A percentile compares a stretch with the other conserved stretches of the same genome.
Conservation (phyloP, 2,888 invertebrate genomes). For the Thera britannica region DNA sequence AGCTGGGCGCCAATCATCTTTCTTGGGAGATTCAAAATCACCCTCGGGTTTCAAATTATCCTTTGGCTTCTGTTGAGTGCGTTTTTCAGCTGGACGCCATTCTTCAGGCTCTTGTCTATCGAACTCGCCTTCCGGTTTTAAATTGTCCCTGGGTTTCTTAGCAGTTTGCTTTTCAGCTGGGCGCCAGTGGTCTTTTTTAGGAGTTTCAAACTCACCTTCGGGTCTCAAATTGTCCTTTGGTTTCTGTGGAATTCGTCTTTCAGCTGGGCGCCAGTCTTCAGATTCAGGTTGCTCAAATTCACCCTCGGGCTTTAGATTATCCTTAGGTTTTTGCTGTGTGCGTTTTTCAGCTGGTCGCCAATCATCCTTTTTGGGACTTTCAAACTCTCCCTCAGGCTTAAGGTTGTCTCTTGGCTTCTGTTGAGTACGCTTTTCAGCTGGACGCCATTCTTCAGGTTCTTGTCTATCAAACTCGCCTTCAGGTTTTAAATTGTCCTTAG, state of each 20-base stretch:
- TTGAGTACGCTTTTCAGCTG: constrained; percentile 50
- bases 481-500: constrained; percentile 82
- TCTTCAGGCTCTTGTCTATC: constrained; percentile 68
- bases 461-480: constrained; percentile 82
- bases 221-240: constrained; percentile 69
- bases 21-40: constrained; percentile 68
- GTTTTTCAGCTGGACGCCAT: constrained; percentile 66
- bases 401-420: constrained; percentile 71
- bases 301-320: constrained; percentile 77
- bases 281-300: constrained; percentile 77
- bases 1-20: constrained; percentile 66
- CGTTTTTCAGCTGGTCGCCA: constrained; percentile 69
- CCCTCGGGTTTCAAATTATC: constrained; percentile 84
- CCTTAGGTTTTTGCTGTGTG: constrained; percentile 74
- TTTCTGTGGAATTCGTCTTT: constrained; percentile 50
- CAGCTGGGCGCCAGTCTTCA: constrained; percentile 68
- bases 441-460: constrained; percentile 47
- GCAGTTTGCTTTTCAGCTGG: constrained; percentile 59
- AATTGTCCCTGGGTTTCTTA: constrained; percentile 77
- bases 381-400: constrained; percentile 83
- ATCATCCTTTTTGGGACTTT: constrained; percentile 61
- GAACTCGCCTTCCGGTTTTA: constrained; percentile 86
- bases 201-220: constrained; percentile 77
- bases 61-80: constrained; percentile 47
- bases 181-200: constrained; percentile 60